phyloP scores from a whole-genome alignment of 1,140 invertebrate species.

The Diachasma alloeum region DNA sequence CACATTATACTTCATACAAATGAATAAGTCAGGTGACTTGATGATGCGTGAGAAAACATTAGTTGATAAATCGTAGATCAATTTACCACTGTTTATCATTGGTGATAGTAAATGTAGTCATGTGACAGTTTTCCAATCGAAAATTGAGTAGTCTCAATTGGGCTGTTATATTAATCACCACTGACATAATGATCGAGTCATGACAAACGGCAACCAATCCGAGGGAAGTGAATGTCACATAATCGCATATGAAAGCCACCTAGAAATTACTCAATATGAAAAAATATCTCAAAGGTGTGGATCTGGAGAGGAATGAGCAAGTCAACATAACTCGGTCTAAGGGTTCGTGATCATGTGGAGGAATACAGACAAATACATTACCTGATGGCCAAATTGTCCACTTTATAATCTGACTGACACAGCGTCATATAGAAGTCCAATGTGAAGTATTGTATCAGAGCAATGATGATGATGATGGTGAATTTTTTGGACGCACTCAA shows the following conservation, averaged over 20 bases:
- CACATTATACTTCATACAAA: too few species aligned
- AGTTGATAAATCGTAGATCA: too few species aligned
- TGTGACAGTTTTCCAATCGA: background rate
- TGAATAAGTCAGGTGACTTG: too few species aligned
- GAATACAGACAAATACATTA: background rate
- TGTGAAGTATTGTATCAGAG: background rate
- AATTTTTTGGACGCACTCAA: background rate
- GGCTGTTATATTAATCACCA: background rate
- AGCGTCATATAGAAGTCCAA: background rate
- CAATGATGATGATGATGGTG: background rate
- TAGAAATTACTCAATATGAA: background rate
- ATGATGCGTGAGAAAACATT: too few species aligned
- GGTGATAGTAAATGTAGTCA: background rate
- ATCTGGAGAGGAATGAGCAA: background rate
- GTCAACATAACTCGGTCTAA: too few species aligned
- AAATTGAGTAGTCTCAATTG: background rate
- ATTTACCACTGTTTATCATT: background rate
- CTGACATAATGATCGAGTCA: background rate
- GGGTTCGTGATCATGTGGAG: too few species aligned
- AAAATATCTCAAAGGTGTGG: background rate
- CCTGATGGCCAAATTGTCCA: background rate
- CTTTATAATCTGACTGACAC: background rate
- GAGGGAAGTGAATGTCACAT: background rate
- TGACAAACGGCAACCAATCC: background rate
- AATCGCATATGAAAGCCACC: background rate